Evolutionary conservation across 1,140 invertebrate genomes (phyloP), one percentile per base, ranked within the genome.

Genomic region (Anastrepha obliqua): DNA sequence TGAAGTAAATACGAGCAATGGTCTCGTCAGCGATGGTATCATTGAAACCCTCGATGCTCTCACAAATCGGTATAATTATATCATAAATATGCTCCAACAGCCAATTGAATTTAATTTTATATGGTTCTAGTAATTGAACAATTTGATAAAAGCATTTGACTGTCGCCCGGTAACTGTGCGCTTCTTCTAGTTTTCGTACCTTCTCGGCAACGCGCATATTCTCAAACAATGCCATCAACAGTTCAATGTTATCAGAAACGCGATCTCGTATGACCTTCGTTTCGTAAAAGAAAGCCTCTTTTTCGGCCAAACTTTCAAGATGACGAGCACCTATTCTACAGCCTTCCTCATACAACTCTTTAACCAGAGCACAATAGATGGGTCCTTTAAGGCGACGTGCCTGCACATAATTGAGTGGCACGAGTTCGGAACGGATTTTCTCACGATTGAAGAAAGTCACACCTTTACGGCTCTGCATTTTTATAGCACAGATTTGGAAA

Each of bases 1-100:
- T 87, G 42, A 90, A 89, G 85, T 91, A 92, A 59, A 92, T 92
- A 59, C 91, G 90, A 0, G 91, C 88, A 7, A 92, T 90, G 81
- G 89, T 90, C 59, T 92, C 91, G 42, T 70, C 78, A 8, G 91
- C 89, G 15, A 90, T 91, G 6, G 42, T 44, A 0, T 87, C 74
- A n/a, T 91, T 90, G 70, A 90, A 78, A 0, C 88, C 89, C 15
- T 88, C 87, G 9, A 92, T 88, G 6, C 88, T 88, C 88, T 89
- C 90, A 62, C 90, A 92, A 59, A 92, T 62, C 1, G 89, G 90
- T 13, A 91, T 89, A 9, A 92, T 87, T 44, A 90, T 90, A 81
- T 91, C 89, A 74, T 91, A 90, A 6, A 92, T 86, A 13, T 90
- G 64, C 15, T 87, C 89, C 44, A 91, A 15, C 0, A 88, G 90